A percentile compares a stretch with the other conserved stretches of the same genome.
These are phyloP conservation scores for Druceiella hillmani DNA, from an alignment of 2,888 invertebrate genomes.

Conservation along the genomic window DNA sequence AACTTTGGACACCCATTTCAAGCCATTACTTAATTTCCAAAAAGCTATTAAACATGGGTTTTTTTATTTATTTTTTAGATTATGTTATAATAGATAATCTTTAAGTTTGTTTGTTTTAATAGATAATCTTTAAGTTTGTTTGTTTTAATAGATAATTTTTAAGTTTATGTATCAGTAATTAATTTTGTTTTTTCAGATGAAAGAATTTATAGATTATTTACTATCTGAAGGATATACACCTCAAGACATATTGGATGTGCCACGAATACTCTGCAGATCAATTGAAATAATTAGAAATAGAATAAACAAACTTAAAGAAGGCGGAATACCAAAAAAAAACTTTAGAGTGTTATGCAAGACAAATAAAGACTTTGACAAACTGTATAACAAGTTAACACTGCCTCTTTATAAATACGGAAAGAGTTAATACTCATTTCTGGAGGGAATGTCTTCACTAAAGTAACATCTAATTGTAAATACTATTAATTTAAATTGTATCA, in stretches of 20 bases:
- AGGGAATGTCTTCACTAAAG: no score
- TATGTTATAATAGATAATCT: slow-evolving; percentile 3
- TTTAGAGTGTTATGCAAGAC: slow-evolving; percentile 53
- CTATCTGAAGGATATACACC: slow-evolving; percentile 47
- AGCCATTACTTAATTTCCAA: no score
- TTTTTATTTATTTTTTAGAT: no score
- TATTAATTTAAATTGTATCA: no score
- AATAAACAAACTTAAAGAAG: slow-evolving; percentile 41
- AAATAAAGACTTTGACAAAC: slow-evolving; percentile 48
- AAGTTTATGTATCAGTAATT: slow-evolving; percentile 2
- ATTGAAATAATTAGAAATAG: slow-evolving; percentile 51
- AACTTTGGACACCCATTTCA: no score
- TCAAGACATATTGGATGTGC: slow-evolving; percentile 49
- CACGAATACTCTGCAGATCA: slow-evolving; percentile 51
- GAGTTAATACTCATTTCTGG: no score
- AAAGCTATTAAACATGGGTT: no score
- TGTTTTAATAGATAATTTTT: slow-evolving; percentile 1
- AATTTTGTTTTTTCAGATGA: slow-evolving; percentile 39
- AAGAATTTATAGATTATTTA: slow-evolving; percentile 54
- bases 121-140: no score
- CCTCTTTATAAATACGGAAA: no score
- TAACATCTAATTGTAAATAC: no score
- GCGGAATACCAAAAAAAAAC: slow-evolving; percentile 44
- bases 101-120: slow-evolving; percentile 6
- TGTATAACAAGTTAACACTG: slow-evolving; percentile 27